Base-by-base conservation (phyloP, 2,888 invertebrate genomes). In the Belgica antarctica region DNA sequence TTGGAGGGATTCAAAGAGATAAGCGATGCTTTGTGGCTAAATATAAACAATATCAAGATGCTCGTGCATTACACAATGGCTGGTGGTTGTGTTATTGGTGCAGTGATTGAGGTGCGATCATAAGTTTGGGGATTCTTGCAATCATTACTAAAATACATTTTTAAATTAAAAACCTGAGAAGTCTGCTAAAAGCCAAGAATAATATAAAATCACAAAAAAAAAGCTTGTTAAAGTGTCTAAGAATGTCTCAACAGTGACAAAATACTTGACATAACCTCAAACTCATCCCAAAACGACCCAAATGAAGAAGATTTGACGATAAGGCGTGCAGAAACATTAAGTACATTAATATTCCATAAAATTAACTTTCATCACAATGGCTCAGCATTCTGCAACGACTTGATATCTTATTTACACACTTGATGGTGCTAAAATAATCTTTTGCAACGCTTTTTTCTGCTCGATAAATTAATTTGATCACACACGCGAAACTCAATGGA, bases 271-370 rank as follows among this genome's bases (percentile, higher is more conserved):
- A n/a, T n/a, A n/a, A n/a, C n/a, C n/a, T n/a, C n/a, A n/a, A n/a
- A n/a, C n/a, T n/a, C n/a, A n/a, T n/a, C 5, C 34, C 34, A 31
- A 31, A 31, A 5, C 12, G 34, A 31, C 34, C 34, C 34, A 31
- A 31, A 31, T 31, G 34, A 31, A 8, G 34, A 31, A 31, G 12
- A 31, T 5, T 8, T 31, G 12, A 31, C 34, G 12, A 31, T 8
- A 31, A 31, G 34, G 5, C 12, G 34, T 8, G 34, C 34, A 8
- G 34, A 5, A 31, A 31, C 34, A 31, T 31, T 8, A 31, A 31
- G 12, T 61, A 34, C 12, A 28, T 63, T 25, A 63, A 66, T 66
- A 66, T 66, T 66, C 47, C 65, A 66, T n/a, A 66, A 66, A 66
- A 66, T 66, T 66, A 63, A 36, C 19, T 31, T 62, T 62, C 31